Evolutionary conservation across 2,113 vertebrate species (phyloP), one percentile per base, ranked within the genome.

Genomic region (Lagopus muta): DNA sequence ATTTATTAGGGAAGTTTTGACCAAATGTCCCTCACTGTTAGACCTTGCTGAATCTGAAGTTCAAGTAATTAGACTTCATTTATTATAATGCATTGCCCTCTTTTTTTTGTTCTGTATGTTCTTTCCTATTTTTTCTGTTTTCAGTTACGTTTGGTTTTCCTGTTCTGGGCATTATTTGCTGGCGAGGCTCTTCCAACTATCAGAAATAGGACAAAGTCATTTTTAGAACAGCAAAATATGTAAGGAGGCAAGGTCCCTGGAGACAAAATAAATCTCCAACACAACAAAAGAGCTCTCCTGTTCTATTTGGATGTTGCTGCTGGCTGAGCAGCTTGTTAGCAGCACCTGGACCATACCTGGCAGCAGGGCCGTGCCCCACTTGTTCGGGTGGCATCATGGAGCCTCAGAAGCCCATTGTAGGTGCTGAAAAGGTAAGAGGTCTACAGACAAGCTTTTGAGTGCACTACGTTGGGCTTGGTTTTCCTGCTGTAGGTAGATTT

Each of bases 181-280:
- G 43, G 40, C 91, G 71, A 82, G 42, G 28, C 65, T 93, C 55
- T 96, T 96, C 96, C 87, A 82, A 93, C 72, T 91, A 71, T 67
- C 1, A 88, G 87, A 94, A 96, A 94, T 86, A 88, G 84, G 85
- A 80, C 55, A 0, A 88, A 91, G 85, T 77, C 28, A 93, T 96
- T 94, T 93, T 96, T 89, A 93, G 89, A 96, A 80, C 64, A 83
- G 72, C 78, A 91, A 88, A 89, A 94, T 92, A 89, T 65, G 67
- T 77, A 89, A 94, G 84, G 82, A 91, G 85, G 82, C 50, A 82
- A 80, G 72, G 82, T 94, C 94, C 47, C 82, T 47, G 55, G 64
- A 86, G 92, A 43, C 42, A 34, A 80, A 89, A 89, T 91, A 81
- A 60, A 89, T 91, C 91, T 92, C 71, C 55, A 72, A 5, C 40